A percentile compares a stretch with the other conserved stretches of the same genome.
Conservation (phyloP, 2,888 invertebrate species). For the Macrophya annulata region DNA sequence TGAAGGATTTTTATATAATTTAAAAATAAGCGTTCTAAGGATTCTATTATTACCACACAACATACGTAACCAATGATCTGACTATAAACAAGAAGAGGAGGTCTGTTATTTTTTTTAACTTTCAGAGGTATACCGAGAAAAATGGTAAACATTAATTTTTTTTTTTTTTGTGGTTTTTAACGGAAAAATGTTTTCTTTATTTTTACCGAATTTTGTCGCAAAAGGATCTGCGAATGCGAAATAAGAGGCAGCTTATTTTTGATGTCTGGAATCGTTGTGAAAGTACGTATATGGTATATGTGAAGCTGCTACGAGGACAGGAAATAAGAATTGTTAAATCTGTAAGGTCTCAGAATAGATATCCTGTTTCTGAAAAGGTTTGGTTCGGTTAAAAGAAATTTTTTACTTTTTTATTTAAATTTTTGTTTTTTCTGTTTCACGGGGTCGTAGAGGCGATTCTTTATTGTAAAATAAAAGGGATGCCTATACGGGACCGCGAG, state of each 20-base stretch:
- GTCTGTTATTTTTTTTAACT: constrained; percentile 8
- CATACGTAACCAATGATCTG: constrained; percentile 36
- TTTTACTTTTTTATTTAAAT: not conserved
- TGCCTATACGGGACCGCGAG: constrained; percentile 40
- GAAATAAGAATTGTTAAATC: constrained; percentile 42
- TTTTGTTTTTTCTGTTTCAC: not conserved
- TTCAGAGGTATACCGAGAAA: not conserved
- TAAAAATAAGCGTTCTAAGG: constrained; percentile 48
- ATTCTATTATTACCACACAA: constrained; percentile 43
- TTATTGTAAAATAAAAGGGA: constrained; percentile 50
- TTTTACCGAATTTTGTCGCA: not conserved
- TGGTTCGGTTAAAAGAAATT: constrained; percentile 24
- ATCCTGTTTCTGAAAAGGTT: constrained; percentile 57
- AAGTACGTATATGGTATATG: not conserved
- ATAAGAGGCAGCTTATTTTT: not conserved
- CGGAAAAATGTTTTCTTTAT: not conserved
- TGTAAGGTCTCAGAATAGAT: constrained; percentile 47
- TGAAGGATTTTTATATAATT: constrained; percentile 40
- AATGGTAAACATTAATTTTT: constrained; percentile 13
- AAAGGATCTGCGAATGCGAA: not conserved
- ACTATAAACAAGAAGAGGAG: constrained; percentile 22
- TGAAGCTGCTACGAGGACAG: not conserved
- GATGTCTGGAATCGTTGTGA: not conserved
- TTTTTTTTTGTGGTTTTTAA: not conserved
- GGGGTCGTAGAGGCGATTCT: not conserved